These are phyloP conservation scores for Taenioides sp. DNA, from an alignment of 2,797 vertebrate species.

Conservation along the genomic window DNA sequence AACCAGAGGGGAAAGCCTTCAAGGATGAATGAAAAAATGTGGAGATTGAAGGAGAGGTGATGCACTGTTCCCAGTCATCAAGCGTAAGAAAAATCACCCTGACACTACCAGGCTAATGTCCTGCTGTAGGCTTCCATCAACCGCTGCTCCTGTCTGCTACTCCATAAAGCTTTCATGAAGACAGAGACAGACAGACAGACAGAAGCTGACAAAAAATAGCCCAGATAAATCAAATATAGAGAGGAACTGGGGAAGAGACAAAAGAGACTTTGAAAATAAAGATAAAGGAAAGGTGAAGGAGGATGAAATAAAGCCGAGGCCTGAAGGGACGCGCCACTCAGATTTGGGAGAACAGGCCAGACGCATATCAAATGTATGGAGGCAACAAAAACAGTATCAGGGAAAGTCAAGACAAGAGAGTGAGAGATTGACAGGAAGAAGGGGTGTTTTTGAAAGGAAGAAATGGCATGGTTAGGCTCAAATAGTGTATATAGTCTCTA, in stretches of 20 bases:
- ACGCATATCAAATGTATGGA: constrained; percentile 25
- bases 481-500: too few species aligned
- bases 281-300: constrained; percentile 42
- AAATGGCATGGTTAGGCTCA: neutral
- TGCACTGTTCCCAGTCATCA: constrained; percentile 49
- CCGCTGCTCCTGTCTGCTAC: constrained; percentile 44
- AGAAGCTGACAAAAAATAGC: constrained; percentile 39
- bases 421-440: neutral
- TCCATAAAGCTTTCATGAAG: constrained; percentile 60
- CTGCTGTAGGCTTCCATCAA: constrained; percentile 56
- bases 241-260: constrained; percentile 31
- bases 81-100: constrained; percentile 38
- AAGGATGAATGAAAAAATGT: constrained; percentile 25
- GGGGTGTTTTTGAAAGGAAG: neutral
- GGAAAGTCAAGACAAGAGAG: neutral
- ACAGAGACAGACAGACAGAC: constrained; percentile 37
- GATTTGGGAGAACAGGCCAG: neutral
- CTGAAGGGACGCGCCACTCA: constrained; percentile 19
- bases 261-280: constrained; percentile 52
- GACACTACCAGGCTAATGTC: constrained; percentile 57
- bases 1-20: constrained; percentile 13
- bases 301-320: constrained; percentile 34
- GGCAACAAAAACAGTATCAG: constrained; percentile 21
- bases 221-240: constrained; percentile 48
- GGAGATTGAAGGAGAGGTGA: constrained; percentile 36